Conservation (phyloP, 2,888 invertebrate species). For the Lycocerus yunnanus region DNA sequence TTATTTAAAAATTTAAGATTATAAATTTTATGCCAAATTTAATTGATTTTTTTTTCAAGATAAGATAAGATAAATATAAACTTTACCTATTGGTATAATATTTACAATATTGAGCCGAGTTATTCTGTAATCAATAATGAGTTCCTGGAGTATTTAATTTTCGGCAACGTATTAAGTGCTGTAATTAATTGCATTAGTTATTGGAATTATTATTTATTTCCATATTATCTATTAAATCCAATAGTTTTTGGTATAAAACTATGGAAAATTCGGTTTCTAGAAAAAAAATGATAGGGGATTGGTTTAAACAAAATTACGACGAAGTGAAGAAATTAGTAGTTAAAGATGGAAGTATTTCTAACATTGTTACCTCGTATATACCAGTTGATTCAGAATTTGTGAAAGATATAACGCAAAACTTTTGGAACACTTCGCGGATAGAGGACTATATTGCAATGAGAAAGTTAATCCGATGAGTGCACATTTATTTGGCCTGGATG, state of each 20-base stretch:
- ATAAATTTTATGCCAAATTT: too few species aligned
- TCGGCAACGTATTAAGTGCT: background rate
- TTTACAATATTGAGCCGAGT: too few species aligned
- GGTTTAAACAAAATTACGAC: constrained; percentile 3
- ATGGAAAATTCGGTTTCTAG: constrained; percentile 5
- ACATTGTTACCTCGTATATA: background rate
- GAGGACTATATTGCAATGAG: background rate
- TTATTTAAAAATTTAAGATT: too few species aligned
- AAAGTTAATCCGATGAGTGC: background rate
- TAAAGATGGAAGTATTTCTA: background rate
- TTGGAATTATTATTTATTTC: background rate
- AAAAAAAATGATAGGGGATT: background rate
- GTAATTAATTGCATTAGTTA: background rate
- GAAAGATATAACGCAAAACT: background rate
- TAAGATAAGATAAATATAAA: too few species aligned
- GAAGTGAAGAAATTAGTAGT: constrained; percentile 4
- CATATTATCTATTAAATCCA: constrained; percentile 4
- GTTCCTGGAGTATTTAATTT: too few species aligned
- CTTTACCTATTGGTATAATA: too few species aligned
- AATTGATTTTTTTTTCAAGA: too few species aligned
- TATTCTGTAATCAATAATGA: too few species aligned
- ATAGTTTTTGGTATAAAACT: constrained; percentile 13
- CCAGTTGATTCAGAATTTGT: background rate
- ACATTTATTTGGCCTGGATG: background rate
- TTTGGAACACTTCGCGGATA: background rate